A percentile compares a stretch with the other conserved stretches of the same genome.
Evolutionary conservation across 2,113 vertebrate genomes (phyloP).

Genomic region (Podiceps cristatus): DNA sequence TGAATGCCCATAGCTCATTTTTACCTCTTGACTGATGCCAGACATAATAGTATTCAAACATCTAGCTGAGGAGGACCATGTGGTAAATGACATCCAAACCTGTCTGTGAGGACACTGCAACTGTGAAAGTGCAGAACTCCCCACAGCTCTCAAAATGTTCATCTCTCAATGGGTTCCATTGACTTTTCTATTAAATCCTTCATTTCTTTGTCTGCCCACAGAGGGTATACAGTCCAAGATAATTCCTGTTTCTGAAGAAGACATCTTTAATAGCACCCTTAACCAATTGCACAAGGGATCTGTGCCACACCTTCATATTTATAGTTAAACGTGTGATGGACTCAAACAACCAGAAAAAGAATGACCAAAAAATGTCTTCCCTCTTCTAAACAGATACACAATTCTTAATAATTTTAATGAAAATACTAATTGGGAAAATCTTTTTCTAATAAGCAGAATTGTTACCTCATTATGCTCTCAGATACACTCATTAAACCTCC

Average conservation of each 20-base stretch:
- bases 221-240: neutral
- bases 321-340: neutral
- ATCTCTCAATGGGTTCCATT: neutral
- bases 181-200: neutral
- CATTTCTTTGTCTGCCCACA: neutral
- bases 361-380: neutral
- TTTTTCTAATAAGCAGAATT: neutral
- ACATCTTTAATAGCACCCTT: neutral
- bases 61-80: neutral
- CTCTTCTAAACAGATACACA: neutral
- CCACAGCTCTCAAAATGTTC: neutral
- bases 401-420: neutral
- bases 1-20: neutral
- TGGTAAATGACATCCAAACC: neutral
- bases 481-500: neutral
- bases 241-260: neutral
- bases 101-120: neutral
- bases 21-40: neutral
- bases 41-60: neutral
- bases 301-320: neutral
- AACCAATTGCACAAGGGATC: neutral
- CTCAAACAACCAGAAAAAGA: neutral
- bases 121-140: neutral
- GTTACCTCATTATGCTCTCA: neutral
- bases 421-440: neutral